These are phyloP conservation scores for Globia sparganii DNA, from an alignment of 2,888 invertebrate species.

Conservation along the genomic window DNA sequence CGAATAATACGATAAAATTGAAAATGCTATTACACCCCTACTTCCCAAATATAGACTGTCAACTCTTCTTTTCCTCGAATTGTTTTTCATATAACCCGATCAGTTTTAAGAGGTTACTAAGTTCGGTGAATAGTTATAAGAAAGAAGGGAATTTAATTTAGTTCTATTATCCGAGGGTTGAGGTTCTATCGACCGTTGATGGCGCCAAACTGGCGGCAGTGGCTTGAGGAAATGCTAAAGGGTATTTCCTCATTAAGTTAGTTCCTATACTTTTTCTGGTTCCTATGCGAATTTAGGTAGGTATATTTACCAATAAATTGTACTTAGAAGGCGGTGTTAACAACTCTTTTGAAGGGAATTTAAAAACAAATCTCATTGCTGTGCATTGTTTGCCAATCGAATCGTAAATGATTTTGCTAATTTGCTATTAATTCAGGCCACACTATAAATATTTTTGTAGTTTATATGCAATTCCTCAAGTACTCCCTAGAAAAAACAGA, in stretches of 20 bases:
- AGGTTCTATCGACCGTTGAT: slow-evolving; percentile 76
- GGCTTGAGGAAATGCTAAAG: slow-evolving; percentile 61
- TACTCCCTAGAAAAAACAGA: neutral
- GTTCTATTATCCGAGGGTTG: slow-evolving; percentile 64
- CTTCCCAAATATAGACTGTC: slow-evolving; percentile 4
- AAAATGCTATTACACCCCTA: slow-evolving; percentile 29
- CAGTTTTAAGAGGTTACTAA: slow-evolving; percentile 2
- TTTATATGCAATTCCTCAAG: neutral
- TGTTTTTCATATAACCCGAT: slow-evolving; percentile 51
- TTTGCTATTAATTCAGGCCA: neutral
- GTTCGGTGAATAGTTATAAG: neutral
- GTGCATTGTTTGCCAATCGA: neutral
- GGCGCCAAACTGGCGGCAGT: slow-evolving; percentile 79
- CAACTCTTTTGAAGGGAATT: neutral
- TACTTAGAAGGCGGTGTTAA: neutral
- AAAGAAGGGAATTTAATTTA: slow-evolving; percentile 37
- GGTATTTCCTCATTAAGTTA: slow-evolving; percentile 46
- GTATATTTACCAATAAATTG: slow-evolving; percentile 3
- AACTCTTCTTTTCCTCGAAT: slow-evolving; percentile 51
- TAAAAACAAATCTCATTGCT: neutral
- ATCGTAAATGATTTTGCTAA: neutral
- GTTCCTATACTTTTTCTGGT: slow-evolving; percentile 37
- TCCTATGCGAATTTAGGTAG: slow-evolving; percentile 10
- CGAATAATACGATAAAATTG: slow-evolving; percentile 55
- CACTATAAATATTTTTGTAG: no score